Percentiles rank a stretch among this genome's conserved stretches.
Evolutionary conservation across 2,888 invertebrate genomes (phyloP).

Genomic region (Drosophila paranaensis): DNA sequence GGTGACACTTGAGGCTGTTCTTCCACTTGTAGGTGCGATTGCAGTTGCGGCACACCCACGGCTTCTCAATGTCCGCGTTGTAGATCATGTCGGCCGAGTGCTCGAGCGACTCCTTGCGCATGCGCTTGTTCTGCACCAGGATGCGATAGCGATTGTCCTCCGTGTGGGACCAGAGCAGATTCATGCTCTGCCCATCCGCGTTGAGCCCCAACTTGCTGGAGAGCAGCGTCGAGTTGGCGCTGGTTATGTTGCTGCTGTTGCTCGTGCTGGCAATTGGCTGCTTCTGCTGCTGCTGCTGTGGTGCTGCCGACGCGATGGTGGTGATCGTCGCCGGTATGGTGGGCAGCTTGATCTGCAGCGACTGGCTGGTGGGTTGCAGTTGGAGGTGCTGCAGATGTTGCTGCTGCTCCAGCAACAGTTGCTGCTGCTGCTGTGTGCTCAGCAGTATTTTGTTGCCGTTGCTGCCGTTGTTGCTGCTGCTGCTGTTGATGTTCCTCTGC

Average conservation of each 20-base stretch:
- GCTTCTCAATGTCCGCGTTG: conserved; percentile 84
- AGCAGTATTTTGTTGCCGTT: conserved; percentile 48
- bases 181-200: conserved; percentile 61
- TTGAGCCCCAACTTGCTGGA: conserved; percentile 55
- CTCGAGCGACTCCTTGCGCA: conserved; percentile 84
- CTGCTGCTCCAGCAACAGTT: conserved; percentile 75
- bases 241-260: conserved; percentile 38
- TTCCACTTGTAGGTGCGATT: conserved; percentile 91
- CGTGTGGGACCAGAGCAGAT: conserved; percentile 71
- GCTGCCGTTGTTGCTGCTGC: conserved; percentile 20
- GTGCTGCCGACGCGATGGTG: conserved; percentile 49
- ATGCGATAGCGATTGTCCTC: conserved; percentile 84
- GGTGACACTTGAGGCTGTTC: conserved; percentile 89
- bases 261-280: conserved; percentile 72
- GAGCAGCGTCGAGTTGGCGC: conserved; percentile 61
- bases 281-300: conserved; percentile 44
- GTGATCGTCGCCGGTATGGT: conserved; percentile 82
- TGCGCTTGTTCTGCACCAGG: conserved; percentile 84
- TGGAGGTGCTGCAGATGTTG: conserved; percentile 80
- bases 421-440: conserved; percentile 69
- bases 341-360: conserved; percentile 80
- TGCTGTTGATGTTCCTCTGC: conserved; percentile 51
- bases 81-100: conserved; percentile 85
- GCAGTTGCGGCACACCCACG: conserved; percentile 88
- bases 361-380: conserved; percentile 79